Conservation (phyloP, 2,888 invertebrate species). For the Ceriagrion tenellum region DNA sequence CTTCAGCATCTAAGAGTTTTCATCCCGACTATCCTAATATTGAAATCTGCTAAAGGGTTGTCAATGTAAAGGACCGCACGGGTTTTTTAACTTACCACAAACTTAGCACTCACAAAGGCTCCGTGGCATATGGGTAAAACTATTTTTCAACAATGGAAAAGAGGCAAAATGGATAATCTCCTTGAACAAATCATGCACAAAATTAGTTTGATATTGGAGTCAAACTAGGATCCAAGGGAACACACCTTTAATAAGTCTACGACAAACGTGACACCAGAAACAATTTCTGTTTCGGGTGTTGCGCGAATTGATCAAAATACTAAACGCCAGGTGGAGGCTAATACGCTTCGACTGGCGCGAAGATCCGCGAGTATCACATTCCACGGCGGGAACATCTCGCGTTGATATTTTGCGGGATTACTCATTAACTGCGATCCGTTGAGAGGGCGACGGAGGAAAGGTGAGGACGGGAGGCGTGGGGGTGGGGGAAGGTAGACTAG, state of each 20-base stretch:
- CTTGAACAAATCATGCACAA: too few species aligned
- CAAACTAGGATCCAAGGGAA: neutral
- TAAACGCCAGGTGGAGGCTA: conserved; percentile 5
- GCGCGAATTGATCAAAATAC: neutral
- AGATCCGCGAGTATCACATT: neutral
- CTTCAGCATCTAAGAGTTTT: too few species aligned
- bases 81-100: too few species aligned
- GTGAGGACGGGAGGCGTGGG: neutral
- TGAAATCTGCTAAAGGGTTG: too few species aligned
- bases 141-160: too few species aligned
- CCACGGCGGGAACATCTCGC: neutral
- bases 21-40: too few species aligned
- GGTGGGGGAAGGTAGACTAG: neutral
- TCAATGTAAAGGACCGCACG: too few species aligned
- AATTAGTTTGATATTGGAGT: neutral
- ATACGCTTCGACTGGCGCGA: neutral
- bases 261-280: too few species aligned
- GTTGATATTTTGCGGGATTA: conserved; percentile 10
- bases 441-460: neutral
- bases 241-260: too few species aligned
- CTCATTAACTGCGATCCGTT: neutral
- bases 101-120: too few species aligned
- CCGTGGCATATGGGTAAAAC: too few species aligned
- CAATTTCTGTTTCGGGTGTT: neutral
- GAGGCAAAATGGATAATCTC: too few species aligned